A percentile compares a stretch with the other conserved stretches of the same genome.
Evolutionary conservation across 1,140 invertebrate genomes (phyloP).

Genomic region (Sycophaga agraensis): DNA sequence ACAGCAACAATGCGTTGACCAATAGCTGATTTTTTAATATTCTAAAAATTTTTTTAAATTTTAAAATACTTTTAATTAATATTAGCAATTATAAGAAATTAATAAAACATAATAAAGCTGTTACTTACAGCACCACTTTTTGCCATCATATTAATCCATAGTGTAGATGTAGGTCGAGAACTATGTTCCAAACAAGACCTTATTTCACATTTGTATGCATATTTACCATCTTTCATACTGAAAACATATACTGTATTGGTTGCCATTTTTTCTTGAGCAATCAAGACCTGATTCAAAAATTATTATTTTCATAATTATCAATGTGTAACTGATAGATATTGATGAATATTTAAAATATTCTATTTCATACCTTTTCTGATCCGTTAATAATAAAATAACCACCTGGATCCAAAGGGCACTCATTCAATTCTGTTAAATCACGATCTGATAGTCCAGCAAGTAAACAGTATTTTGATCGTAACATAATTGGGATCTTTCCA

Average conservation of each 20-base stretch:
- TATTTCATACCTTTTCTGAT: constrained; percentile 78
- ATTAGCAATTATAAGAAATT: too few relatives aligned
- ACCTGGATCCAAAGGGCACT: constrained; percentile 97
- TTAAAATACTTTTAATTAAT: background rate
- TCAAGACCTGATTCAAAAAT: constrained; percentile 62
- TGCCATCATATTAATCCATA: constrained; percentile 99
- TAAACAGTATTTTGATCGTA: constrained; percentile 94
- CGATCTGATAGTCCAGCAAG: constrained; percentile 90
- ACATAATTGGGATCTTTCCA: constrained; percentile 99
- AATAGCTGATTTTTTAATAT: constrained; percentile 39
- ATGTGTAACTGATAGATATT: background rate
- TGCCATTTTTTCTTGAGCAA: constrained; percentile 99
- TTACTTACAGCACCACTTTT: constrained; percentile 74
- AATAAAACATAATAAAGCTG: background rate
- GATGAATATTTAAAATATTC: background rate
- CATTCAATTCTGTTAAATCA: constrained; percentile 97
- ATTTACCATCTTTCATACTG: constrained; percentile 97
- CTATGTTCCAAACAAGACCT: constrained; percentile 93
- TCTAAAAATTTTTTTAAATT: constrained; percentile 25
- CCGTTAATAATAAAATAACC: constrained; percentile 97
- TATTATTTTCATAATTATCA: constrained; percentile 9
- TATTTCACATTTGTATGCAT: constrained; percentile 96
- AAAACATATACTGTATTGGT: constrained; percentile 99
- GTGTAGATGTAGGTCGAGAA: constrained; percentile 88
- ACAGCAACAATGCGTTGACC: constrained; percentile 92